Conservation (phyloP, 2,888 invertebrate genomes). For the Odontothrips loti region DNA sequence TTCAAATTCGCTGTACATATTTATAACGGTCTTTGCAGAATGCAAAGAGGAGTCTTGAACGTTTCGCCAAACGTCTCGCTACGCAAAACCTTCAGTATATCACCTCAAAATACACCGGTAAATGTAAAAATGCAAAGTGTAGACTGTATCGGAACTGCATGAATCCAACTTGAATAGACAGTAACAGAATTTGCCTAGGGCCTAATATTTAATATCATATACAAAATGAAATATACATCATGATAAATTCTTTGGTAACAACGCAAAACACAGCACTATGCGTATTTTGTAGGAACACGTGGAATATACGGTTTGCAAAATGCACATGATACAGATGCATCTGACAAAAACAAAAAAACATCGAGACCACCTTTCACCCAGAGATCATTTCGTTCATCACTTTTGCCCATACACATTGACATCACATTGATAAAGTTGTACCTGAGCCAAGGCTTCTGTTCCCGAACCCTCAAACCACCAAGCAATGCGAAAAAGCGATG, state of each 20-base stretch:
- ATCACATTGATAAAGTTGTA: neutral
- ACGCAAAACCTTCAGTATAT: no score
- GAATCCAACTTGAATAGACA: neutral
- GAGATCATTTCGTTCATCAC: constrained; percentile 19
- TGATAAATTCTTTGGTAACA: constrained; percentile 23
- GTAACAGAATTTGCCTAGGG: constrained; percentile 15
- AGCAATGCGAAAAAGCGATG: neutral
- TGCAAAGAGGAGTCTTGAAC: neutral
- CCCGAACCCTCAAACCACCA: constrained; percentile 5
- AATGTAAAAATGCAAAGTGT: no score
- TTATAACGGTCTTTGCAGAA: neutral
- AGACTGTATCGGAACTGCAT: neutral
- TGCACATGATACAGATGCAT: neutral
- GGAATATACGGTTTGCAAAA: neutral
- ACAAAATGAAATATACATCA: neutral
- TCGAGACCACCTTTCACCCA: neutral
- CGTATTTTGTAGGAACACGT: constrained; percentile 10
- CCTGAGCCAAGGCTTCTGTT: neutral
- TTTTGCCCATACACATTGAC: neutral
- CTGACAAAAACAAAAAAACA: neutral
- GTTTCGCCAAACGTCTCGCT: no score
- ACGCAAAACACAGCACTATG: neutral
- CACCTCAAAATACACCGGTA: no score
- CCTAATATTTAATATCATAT: constrained; percentile 16
- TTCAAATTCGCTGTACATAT: constrained; percentile 20